These are phyloP conservation scores for Vanessa atalanta DNA, from an alignment of 1,140 invertebrate genomes.

Conservation along the genomic window DNA sequence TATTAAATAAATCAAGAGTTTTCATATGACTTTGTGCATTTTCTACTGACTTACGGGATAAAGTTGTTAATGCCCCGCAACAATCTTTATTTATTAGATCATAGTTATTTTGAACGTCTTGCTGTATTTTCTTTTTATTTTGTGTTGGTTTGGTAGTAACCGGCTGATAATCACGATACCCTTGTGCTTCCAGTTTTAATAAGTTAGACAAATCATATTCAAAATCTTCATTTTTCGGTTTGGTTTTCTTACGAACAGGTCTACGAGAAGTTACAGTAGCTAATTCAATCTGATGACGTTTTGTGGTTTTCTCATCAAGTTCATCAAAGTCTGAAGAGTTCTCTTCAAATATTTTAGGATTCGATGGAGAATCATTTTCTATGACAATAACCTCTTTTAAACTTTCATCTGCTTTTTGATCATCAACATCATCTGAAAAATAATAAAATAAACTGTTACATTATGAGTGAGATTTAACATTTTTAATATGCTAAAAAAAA, in stretches of 20 bases:
- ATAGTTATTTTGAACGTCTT: slow-evolving; percentile 54
- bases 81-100: slow-evolving; percentile 64
- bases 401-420: slow-evolving; percentile 42
- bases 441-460: slow-evolving; percentile 13
- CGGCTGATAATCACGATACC: slow-evolving; percentile 64
- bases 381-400: slow-evolving; percentile 39
- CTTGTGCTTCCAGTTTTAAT: slow-evolving; percentile 78
- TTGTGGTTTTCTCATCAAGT: slow-evolving; percentile 57
- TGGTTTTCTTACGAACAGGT: slow-evolving; percentile 84
- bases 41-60: slow-evolving; percentile 64
- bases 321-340: slow-evolving; percentile 77
- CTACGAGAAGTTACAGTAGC: slow-evolving; percentile 65
- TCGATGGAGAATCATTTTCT: slow-evolving; percentile 52
- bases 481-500: not conserved
- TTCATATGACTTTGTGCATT: slow-evolving; percentile 65
- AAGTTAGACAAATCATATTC: slow-evolving; percentile 84
- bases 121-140: slow-evolving; percentile 60
- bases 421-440: slow-evolving; percentile 55
- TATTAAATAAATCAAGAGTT: slow-evolving; percentile 49
- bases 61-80: slow-evolving; percentile 56
- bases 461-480: not conserved
- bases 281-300: slow-evolving; percentile 41
- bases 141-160: slow-evolving; percentile 48
- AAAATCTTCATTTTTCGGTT: slow-evolving; percentile 85
- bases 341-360: slow-evolving; percentile 66